These are phyloP conservation scores for Rhogogaster chlorosoma DNA, from an alignment of 2,888 invertebrate species.

Conservation along the genomic window DNA sequence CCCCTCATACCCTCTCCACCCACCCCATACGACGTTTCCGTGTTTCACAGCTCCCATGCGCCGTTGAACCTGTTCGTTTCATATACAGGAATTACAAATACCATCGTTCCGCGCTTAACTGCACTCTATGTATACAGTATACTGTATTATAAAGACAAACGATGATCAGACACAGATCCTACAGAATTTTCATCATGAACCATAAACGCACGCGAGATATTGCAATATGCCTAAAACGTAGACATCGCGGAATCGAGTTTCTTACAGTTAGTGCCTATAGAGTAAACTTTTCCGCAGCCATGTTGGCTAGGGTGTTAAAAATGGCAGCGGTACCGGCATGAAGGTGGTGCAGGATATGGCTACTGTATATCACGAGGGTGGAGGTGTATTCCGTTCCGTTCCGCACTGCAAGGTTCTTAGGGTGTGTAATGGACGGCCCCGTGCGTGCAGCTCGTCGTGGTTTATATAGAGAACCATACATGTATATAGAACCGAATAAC, in stretches of 20 bases:
- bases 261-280: no score
- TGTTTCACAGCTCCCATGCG: constrained; percentile 19
- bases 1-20: background rate
- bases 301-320: constrained; percentile 12
- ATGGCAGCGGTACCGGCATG: constrained; percentile 21
- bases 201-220: background rate
- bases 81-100: constrained; percentile 33
- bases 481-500: constrained; percentile 22
- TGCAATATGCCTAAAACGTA: background rate
- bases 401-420: background rate
- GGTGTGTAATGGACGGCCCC: constrained; percentile 12
- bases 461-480: background rate
- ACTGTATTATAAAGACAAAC: background rate
- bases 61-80: constrained; percentile 8
- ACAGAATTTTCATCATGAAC: background rate
- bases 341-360: background rate
- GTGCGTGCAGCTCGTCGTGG: background rate
- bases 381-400: background rate
- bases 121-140: background rate
- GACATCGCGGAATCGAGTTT: background rate
- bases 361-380: background rate
- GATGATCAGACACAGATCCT: background rate
- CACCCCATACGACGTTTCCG: constrained; percentile 29
- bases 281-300: constrained; percentile 21
- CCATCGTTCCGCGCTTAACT: background rate